A percentile compares a stretch with the other conserved stretches of the same genome.
Conservation (phyloP, 2,113 vertebrate genomes). For the Mustela nigripes region DNA sequence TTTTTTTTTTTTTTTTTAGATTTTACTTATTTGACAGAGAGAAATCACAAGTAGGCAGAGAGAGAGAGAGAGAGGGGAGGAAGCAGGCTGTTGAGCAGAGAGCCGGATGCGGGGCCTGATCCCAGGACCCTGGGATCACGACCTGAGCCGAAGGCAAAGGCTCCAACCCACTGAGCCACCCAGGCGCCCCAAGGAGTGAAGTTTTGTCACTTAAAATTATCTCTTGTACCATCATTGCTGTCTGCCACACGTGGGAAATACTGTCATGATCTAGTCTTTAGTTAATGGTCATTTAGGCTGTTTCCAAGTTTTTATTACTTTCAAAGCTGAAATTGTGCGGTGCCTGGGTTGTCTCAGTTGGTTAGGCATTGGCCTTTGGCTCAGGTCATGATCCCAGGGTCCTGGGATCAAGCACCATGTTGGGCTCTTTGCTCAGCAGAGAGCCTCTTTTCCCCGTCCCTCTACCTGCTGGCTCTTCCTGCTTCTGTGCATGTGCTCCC, state of each 20-base stretch:
- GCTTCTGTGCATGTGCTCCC: rapidly evolving
- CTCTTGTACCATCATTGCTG: not conserved
- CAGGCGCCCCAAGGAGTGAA: not conserved
- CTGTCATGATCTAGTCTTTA: not conserved
- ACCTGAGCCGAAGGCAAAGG: no score
- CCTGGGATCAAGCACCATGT: not conserved
- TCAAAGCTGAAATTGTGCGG: not conserved
- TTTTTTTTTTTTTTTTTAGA: not conserved
- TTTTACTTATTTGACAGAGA: no score
- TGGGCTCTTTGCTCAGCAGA: not conserved
- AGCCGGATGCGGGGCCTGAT: no score
- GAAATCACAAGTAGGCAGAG: no score
- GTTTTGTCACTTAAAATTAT: not conserved
- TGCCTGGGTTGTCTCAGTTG: not conserved
- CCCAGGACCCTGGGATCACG: no score
- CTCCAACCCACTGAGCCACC: no score
- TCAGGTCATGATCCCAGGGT: not conserved
- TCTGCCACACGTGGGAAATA: not conserved
- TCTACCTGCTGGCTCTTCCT: not conserved
- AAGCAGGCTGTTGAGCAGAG: no score
- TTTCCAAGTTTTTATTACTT: constrained; percentile 15
- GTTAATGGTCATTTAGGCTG: not conserved
- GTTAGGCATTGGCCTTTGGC: not conserved
- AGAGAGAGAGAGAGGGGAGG: no score
- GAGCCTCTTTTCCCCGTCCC: not conserved